These are phyloP conservation scores for Myocastor coypus DNA, from an alignment of 2,113 vertebrate genomes.

Conservation along the genomic window DNA sequence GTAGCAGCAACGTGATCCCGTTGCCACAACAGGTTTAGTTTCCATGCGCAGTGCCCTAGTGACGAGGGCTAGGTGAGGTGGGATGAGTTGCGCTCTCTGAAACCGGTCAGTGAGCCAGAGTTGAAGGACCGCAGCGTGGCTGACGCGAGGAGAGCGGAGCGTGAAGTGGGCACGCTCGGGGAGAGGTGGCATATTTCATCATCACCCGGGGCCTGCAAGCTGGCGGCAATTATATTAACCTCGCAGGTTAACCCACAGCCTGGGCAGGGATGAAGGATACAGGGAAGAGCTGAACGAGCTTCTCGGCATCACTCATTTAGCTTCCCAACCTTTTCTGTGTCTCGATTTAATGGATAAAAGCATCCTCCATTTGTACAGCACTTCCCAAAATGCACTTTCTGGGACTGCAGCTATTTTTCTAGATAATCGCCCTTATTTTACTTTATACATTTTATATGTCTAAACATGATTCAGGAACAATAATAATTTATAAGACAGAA, in stretches of 20 bases:
- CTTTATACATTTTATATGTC: constrained; percentile 44
- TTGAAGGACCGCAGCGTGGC: neutral
- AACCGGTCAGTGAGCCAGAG: neutral
- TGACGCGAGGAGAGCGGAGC: neutral
- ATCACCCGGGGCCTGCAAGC: neutral
- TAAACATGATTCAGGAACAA: neutral
- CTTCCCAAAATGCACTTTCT: neutral
- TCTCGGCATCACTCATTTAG: neutral
- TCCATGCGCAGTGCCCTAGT: neutral
- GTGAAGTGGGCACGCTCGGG: neutral
- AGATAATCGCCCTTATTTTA: neutral
- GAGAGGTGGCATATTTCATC: constrained; percentile 29
- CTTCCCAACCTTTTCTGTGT: constrained; percentile 11
- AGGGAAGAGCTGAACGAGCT: neutral
- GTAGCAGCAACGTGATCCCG: neutral
- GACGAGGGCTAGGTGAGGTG: too few species aligned
- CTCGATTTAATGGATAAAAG: constrained; percentile 37
- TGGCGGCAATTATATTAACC: constrained; percentile 47
- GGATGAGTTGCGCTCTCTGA: neutral
- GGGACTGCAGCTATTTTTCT: neutral
- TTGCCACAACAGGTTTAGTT: neutral
- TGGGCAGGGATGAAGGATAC: constrained; percentile 25
- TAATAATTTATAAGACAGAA: constrained; percentile 37
- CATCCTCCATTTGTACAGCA: neutral
- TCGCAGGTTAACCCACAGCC: constrained; percentile 41